Evolutionary conservation across 2,888 invertebrate species (phyloP).

Genomic region (Autographa gamma): DNA sequence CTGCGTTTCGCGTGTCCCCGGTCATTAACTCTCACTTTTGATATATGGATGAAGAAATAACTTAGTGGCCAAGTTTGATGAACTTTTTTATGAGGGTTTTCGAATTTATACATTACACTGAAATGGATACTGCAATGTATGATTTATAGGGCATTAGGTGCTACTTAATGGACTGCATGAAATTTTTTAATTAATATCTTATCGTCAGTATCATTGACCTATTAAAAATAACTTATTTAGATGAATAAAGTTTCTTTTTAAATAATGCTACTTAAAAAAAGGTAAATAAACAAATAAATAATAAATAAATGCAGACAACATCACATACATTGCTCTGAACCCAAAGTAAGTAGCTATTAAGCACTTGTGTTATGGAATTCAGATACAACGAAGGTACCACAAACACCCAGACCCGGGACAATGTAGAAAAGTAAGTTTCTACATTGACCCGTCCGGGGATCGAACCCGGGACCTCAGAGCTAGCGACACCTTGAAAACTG

Average conservation of each 20-base stretch:
- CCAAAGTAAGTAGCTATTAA: no score
- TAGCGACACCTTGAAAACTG: no score
- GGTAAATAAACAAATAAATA: no score
- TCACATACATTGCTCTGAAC: no score
- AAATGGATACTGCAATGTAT: background rate
- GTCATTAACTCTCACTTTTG: conserved; percentile 82
- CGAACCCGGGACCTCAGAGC: no score
- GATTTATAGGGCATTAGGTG: conserved; percentile 23
- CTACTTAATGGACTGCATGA: background rate
- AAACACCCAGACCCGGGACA: no score
- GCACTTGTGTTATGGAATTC: no score
- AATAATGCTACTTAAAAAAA: no score
- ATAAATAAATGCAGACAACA: no score
- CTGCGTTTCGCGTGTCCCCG: conserved; percentile 80
- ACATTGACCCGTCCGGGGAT: no score
- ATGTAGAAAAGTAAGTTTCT: no score
- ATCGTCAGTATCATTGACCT: background rate
- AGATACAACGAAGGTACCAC: no score
- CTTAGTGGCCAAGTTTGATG: conserved; percentile 57
- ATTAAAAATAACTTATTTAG: background rate
- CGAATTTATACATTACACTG: conserved; percentile 35
- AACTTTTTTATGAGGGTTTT: conserved; percentile 30
- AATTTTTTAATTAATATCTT: background rate
- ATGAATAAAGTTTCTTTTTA: background rate
- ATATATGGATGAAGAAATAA: conserved; percentile 82